Evolutionary conservation across 2,113 vertebrate species (phyloP).

Genomic region (Rhadina sibilatrix): DNA sequence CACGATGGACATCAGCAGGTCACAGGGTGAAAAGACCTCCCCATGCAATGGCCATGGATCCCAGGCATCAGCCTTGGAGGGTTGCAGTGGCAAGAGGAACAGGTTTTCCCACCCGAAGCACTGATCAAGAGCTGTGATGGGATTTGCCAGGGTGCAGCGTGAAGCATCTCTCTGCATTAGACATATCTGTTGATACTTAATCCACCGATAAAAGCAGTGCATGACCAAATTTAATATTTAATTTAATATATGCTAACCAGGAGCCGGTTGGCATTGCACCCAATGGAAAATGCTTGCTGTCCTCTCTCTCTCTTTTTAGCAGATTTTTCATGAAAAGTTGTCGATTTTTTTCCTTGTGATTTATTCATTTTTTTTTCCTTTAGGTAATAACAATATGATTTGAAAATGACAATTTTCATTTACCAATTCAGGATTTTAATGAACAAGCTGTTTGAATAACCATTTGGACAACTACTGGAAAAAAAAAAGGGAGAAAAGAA

Average conservation of each 20-base stretch:
- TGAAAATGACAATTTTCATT: neutral
- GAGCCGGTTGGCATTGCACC: neutral
- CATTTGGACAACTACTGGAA: slow-evolving; percentile 3
- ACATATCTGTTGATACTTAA: neutral
- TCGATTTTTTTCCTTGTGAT: neutral
- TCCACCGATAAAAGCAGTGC: neutral
- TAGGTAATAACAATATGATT: neutral
- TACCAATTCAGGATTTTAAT: neutral
- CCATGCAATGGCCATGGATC: accelerated
- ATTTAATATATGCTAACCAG: neutral
- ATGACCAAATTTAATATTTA: slow-evolving; percentile 17
- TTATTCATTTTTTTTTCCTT: neutral
- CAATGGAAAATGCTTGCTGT: neutral
- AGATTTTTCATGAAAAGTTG: neutral
- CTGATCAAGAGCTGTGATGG: neutral
- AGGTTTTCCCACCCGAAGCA: neutral
- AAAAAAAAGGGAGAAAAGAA: neutral
- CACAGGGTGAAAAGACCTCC: neutral
- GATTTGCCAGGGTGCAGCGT: neutral
- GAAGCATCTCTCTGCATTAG: neutral
- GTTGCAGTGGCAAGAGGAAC: neutral
- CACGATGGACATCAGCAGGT: accelerated
- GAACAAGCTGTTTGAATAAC: slow-evolving; percentile 4
- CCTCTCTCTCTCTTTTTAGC: neutral
- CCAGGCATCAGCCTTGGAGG: accelerated